phyloP scores from a whole-genome alignment of 2,797 vertebrate genomes.

The Labroides dimidiatus region DNA sequence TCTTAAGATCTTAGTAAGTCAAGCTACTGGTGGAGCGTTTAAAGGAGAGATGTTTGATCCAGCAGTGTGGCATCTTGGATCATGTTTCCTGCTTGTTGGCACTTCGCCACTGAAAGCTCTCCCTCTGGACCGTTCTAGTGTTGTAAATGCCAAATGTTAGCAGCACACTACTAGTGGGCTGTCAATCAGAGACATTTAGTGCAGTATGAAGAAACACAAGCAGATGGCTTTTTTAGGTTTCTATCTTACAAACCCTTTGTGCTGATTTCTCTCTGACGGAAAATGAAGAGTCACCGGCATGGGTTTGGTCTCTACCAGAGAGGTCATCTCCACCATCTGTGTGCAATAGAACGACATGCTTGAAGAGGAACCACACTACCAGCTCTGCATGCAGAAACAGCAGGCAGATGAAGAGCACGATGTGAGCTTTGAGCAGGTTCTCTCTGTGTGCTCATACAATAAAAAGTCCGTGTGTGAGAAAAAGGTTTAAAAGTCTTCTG shows the following conservation, averaged over 20 bases:
- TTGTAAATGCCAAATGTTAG: slow-evolving; percentile 38
- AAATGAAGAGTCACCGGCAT: slow-evolving; percentile 35
- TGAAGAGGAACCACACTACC: slow-evolving; percentile 32
- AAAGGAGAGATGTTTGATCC: slow-evolving; percentile 5
- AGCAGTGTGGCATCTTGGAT: slow-evolving; percentile 20
- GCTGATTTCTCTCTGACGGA: slow-evolving; percentile 30
- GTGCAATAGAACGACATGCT: slow-evolving; percentile 45
- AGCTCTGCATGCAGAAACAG: slow-evolving; percentile 21
- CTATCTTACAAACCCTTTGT: slow-evolving; percentile 41
- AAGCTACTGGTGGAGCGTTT: slow-evolving; percentile 2
- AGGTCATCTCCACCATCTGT: slow-evolving; percentile 49
- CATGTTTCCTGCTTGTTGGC: slow-evolving; percentile 38
- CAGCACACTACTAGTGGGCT: slow-evolving; percentile 5
- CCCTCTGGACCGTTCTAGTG: slow-evolving; percentile 32
- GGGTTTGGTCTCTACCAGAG: slow-evolving; percentile 2
- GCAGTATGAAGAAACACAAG: slow-evolving; percentile 12
- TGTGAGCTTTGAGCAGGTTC: slow-evolving; percentile 29
- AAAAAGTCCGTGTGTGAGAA: slow-evolving; percentile 39
- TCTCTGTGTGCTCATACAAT: slow-evolving; percentile 9
- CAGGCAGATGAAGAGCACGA: slow-evolving; percentile 20
- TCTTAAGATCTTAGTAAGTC: slow-evolving; percentile 1
- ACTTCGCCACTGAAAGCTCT: slow-evolving; percentile 36
- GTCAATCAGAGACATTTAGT: slow-evolving; percentile 46
- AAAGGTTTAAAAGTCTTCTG: slow-evolving; percentile 36
- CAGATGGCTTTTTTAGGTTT: slow-evolving; percentile 40